Evolutionary conservation across 2,113 vertebrate genomes (phyloP).

Genomic region (Athene noctua): DNA sequence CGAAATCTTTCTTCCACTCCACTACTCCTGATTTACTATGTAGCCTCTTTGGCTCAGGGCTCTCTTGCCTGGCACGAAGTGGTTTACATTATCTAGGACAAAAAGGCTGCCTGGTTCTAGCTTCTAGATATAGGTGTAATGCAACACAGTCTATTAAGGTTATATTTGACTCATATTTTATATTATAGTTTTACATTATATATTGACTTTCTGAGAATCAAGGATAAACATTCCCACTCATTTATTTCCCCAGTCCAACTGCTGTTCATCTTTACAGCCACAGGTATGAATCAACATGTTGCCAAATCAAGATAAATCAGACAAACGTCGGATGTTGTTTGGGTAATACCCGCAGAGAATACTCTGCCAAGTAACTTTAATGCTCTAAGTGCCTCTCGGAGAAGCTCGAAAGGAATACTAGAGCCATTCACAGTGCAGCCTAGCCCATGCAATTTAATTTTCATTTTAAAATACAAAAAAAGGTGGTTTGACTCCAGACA

Average conservation of each 20-base stretch:
- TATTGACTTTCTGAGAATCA: not conserved
- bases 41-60: not conserved
- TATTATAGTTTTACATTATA: not conserved
- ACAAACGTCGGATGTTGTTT: not conserved
- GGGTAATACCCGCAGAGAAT: not conserved
- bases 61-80: not conserved
- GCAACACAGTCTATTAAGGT: not conserved
- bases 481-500: not conserved
- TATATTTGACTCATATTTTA: not conserved
- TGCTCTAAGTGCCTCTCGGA: rapidly evolving
- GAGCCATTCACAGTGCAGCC: not conserved
- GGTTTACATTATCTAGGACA: not conserved
- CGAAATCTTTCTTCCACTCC: not conserved
- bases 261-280: not conserved
- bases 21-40: not conserved
- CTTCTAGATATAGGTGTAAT: not conserved
- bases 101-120: not conserved
- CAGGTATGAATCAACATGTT: not conserved
- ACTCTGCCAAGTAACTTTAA: not conserved
- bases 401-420: not conserved
- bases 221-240: not conserved
- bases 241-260: not conserved
- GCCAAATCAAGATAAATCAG: not conserved
- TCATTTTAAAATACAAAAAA: not conserved
- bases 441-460: not conserved